A percentile compares a stretch with the other conserved stretches of the same genome.
Conservation (phyloP, 2,113 vertebrate species). For the Microcebus lehilahytsara region DNA sequence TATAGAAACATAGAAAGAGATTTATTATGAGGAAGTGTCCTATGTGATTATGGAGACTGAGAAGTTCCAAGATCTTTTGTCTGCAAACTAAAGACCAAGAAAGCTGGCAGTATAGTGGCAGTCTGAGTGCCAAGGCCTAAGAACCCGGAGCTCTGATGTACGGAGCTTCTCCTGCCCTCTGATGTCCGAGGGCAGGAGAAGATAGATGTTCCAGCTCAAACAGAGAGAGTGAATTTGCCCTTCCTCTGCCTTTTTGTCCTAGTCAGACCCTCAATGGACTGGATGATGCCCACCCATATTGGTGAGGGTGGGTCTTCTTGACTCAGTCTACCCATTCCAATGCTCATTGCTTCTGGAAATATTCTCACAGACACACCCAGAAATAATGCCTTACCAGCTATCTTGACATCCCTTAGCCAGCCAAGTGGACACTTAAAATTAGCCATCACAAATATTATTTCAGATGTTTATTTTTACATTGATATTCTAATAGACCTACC, state of each 20-base stretch:
- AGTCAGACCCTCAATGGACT: not conserved
- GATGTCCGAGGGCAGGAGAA: not conserved
- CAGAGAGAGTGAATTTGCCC: too few species aligned
- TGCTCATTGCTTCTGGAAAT: not conserved
- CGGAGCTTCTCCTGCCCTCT: too few species aligned
- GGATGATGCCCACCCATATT: too few species aligned
- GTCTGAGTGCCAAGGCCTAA: not conserved
- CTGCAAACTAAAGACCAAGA: not conserved
- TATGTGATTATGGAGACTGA: not conserved
- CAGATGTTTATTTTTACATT: not conserved
- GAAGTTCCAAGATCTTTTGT: not conserved
- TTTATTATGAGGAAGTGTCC: not conserved
- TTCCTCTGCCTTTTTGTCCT: not conserved
- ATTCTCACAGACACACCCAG: not conserved
- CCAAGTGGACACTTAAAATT: not conserved
- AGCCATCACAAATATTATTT: not conserved
- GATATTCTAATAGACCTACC: not conserved
- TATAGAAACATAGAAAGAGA: not conserved
- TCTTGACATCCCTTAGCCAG: not conserved
- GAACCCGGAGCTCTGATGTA: not conserved
- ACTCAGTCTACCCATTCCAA: not conserved
- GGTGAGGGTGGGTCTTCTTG: not conserved
- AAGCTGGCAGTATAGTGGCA: too few species aligned
- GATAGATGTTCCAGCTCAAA: not conserved
- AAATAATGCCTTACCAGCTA: not conserved